Evolutionary conservation across 92 coral and sea anemone genomes (phyloP).

Genomic region (Parazoanthus darwini): DNA sequence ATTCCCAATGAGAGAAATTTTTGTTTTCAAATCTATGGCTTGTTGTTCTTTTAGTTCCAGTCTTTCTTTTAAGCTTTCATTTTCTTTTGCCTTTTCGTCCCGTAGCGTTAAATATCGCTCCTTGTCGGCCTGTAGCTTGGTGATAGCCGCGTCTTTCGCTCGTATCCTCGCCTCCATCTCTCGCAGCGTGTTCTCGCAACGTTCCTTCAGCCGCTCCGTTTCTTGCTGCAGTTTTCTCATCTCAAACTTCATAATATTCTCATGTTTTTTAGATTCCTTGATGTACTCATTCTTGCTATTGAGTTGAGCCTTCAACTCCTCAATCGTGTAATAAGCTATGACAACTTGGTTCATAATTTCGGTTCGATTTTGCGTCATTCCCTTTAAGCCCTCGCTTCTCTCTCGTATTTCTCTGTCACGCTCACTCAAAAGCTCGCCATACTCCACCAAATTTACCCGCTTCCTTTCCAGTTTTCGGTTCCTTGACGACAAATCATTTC

Average conservation of each 20-base stretch:
- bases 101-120: conserved; percentile 28
- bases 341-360: conserved; percentile 32
- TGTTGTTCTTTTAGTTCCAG: conserved; percentile 38
- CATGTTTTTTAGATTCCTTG: conserved; percentile 37
- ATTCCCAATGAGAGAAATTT: conserved; percentile 20
- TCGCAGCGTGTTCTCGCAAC: conserved; percentile 24
- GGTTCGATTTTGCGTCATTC: conserved; percentile 29
- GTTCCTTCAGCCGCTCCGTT: conserved; percentile 27
- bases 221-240: conserved; percentile 29
- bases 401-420: conserved; percentile 41
- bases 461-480: conserved; percentile 38
- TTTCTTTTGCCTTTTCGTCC: conserved; percentile 23
- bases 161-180: conserved; percentile 33
- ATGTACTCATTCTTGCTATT: conserved; percentile 17
- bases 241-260: conserved; percentile 28
- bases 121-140: conserved; percentile 34
- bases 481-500: conserved; percentile 12
- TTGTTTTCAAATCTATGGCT: conserved; percentile 32
- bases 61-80: conserved; percentile 20
- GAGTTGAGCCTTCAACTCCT: conserved; percentile 24
- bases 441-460: not conserved
- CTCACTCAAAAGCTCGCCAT: conserved; percentile 25
- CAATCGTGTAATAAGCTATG: conserved; percentile 33
- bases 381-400: conserved; percentile 26
- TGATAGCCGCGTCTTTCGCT: conserved; percentile 13